These are phyloP conservation scores for Aptenodytes forsteri DNA, from an alignment of 2,113 vertebrate genomes.

Conservation along the genomic window DNA sequence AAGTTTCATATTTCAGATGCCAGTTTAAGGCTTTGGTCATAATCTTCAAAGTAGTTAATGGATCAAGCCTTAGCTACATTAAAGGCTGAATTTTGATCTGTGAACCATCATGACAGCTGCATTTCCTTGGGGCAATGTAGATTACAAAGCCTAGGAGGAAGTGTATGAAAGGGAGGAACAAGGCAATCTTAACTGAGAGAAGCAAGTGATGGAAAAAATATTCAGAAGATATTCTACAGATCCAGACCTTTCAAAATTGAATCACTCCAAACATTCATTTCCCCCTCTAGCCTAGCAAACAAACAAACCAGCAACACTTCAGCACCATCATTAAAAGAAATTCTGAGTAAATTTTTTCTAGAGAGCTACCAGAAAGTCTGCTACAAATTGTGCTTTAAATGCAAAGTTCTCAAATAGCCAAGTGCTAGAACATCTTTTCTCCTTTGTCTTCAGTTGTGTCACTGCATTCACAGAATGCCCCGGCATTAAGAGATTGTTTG, in stretches of 20 bases:
- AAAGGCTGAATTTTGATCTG: slow-evolving; percentile 61
- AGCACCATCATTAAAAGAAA: neutral
- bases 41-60: slow-evolving; percentile 66
- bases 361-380: neutral
- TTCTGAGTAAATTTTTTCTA: neutral
- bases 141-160: slow-evolving; percentile 23
- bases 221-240: neutral
- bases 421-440: neutral
- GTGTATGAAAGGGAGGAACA: neutral
- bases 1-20: slow-evolving; percentile 51
- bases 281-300: neutral
- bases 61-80: slow-evolving; percentile 40
- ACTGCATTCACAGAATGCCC: neutral
- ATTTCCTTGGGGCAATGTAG: slow-evolving; percentile 25
- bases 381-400: neutral
- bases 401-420: neutral
- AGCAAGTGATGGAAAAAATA: neutral
- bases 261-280: neutral
- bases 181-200: neutral
- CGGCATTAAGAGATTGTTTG: neutral
- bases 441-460: neutral
- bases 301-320: neutral
- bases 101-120: slow-evolving; percentile 48
- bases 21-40: slow-evolving; percentile 48
- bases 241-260: neutral